Evolutionary conservation across 2,113 vertebrate species (phyloP).

Genomic region (Malurus elegans): DNA sequence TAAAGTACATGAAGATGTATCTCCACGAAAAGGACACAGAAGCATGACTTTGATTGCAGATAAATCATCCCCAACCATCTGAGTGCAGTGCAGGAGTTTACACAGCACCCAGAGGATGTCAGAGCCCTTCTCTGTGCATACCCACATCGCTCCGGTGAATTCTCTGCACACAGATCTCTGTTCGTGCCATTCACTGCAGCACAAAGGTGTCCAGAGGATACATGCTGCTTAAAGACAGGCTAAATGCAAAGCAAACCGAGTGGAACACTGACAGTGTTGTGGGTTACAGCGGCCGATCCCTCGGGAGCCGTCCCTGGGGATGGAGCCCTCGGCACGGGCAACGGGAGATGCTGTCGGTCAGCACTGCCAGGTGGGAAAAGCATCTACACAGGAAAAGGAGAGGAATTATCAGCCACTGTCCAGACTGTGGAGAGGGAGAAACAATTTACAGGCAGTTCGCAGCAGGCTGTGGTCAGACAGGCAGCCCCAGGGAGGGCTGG

Average conservation of each 20-base stretch:
- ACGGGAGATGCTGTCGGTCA: neutral
- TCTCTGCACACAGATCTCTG: neutral
- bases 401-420: neutral
- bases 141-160: neutral
- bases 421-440: neutral
- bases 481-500: neutral
- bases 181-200: neutral
- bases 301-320: fast-evolving
- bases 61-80: neutral
- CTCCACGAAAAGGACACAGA: neutral
- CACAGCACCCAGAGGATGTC: neutral
- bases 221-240: neutral
- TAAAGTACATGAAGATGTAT: neutral
- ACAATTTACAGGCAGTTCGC: neutral
- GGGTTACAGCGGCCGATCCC: neutral
- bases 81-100: neutral
- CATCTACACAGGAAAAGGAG: neutral
- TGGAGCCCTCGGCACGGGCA: neutral
- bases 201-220: neutral
- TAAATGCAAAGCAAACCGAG: neutral
- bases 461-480: constrained; percentile 7
- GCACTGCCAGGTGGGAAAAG: neutral
- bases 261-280: neutral
- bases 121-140: neutral
- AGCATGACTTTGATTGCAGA: neutral